Evolutionary conservation across 1,140 invertebrate genomes (phyloP).

Genomic region (Drosophila subpulchrella): DNA sequence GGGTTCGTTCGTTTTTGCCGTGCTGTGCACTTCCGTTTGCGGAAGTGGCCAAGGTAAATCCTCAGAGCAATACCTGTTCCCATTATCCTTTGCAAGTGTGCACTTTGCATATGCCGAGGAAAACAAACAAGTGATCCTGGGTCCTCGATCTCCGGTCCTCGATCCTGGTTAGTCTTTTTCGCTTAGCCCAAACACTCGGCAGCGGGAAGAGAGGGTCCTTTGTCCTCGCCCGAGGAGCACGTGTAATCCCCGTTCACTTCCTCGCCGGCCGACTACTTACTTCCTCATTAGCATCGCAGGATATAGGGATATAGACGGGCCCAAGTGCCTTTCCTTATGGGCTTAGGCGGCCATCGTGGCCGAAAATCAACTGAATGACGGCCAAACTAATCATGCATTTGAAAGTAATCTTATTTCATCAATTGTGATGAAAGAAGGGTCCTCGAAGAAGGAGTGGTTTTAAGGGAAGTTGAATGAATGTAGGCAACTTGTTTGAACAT

Average conservation of each 20-base stretch:
- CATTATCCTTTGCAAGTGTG: conserved; percentile 35
- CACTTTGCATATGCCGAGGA: conserved; percentile 61
- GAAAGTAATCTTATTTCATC: conserved; percentile 49
- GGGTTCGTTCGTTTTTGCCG: not conserved
- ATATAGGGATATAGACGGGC: conserved; percentile 6
- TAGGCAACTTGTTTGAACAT: not conserved
- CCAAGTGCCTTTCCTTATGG: conserved; percentile 48
- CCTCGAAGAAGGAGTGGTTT: not conserved
- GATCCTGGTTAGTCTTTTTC: conserved; percentile 44
- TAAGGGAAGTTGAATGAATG: not conserved
- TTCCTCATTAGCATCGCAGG: conserved; percentile 66
- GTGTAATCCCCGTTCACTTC: conserved; percentile 44
- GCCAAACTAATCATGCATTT: conserved; percentile 23
- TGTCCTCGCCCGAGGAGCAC: conserved; percentile 42
- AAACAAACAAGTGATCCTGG: conserved; percentile 54
- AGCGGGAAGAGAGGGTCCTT: conserved; percentile 8
- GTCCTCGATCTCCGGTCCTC: conserved; percentile 6
- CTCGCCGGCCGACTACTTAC: conserved; percentile 49
- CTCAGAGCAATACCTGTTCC: conserved; percentile 35
- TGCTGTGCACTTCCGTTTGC: conserved; percentile 46
- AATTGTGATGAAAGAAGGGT: conserved; percentile 6
- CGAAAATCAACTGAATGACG: conserved; percentile 10
- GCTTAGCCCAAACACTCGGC: conserved; percentile 8
- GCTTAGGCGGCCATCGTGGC: conserved; percentile 31
- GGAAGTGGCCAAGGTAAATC: conserved; percentile 39